phyloP scores from a whole-genome alignment of 2,888 invertebrate species.

The Tenthredo livida region DNA sequence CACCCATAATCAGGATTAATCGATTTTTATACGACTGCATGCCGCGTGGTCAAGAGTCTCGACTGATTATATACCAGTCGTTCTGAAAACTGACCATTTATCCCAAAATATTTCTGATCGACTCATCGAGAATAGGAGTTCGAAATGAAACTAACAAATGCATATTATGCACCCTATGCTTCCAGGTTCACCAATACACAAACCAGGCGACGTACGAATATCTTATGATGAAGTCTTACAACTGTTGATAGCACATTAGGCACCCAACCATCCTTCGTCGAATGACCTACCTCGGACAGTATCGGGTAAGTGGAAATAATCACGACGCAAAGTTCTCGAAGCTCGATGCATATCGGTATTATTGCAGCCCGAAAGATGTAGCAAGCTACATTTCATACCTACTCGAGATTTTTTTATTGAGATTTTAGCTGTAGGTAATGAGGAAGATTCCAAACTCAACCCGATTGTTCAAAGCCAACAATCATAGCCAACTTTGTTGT shows the following conservation, averaged over 20 bases:
- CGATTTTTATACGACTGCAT: not conserved
- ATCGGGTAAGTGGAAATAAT: not conserved
- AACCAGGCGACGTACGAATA: conserved; percentile 30
- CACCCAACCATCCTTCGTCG: conserved; percentile 1
- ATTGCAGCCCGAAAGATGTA: not conserved
- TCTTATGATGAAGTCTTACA: conserved; percentile 60
- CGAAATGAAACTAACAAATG: not conserved
- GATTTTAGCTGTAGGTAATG: not conserved
- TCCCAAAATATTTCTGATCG: not conserved
- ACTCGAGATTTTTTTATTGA: not conserved
- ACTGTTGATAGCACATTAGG: conserved; percentile 57
- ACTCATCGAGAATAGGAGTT: not conserved
- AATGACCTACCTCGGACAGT: conserved; percentile 5
- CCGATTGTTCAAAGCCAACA: conserved; percentile 21
- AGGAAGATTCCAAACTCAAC: not conserved
- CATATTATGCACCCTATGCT: not conserved
- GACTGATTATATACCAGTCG: not conserved
- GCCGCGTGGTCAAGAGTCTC: not conserved
- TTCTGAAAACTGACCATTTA: not conserved
- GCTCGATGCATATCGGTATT: not conserved
- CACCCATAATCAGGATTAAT: not conserved
- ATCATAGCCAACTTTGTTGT: conserved; percentile 14
- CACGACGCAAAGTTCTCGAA: not conserved
- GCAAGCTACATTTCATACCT: too few species aligned
- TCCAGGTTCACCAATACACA: conserved; percentile 15